Evolutionary conservation across 2,797 vertebrate genomes (phyloP).

Genomic region (Chloroceryle inda): DNA sequence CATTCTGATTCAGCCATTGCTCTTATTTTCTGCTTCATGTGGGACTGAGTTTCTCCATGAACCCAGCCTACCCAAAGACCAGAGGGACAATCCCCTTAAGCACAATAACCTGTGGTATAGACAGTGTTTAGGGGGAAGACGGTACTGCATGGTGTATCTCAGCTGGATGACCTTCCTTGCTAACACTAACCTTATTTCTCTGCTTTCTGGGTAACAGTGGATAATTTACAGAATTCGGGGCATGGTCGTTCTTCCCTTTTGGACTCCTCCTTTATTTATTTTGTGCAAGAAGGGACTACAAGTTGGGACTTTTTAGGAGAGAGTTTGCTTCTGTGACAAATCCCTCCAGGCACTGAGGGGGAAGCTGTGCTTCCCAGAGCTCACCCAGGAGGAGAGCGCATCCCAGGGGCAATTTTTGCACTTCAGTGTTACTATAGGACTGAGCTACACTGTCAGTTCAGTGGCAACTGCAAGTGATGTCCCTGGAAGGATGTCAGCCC

Average conservation of each 20-base stretch:
- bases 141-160: not conserved
- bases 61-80: not conserved
- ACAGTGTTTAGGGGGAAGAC: not conserved
- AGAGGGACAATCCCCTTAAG: not conserved
- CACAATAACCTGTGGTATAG: not conserved
- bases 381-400: not conserved
- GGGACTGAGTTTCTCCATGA: not conserved
- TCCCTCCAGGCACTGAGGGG: fast-evolving
- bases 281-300: not conserved
- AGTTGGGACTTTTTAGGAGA: not conserved
- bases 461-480: conserved; percentile 9
- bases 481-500: conserved; percentile 7
- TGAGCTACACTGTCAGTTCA: not conserved
- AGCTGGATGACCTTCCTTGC: not conserved
- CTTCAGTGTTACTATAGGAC: not conserved
- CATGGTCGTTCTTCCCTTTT: not conserved
- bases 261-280: not conserved
- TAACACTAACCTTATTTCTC: not conserved
- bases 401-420: not conserved
- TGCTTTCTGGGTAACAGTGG: not conserved
- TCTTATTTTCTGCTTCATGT: not conserved
- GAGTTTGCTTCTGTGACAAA: not conserved
- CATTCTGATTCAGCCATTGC: not conserved
- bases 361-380: not conserved
- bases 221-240: not conserved